Percentiles rank a stretch among this genome's conserved stretches.
phyloP scores from a whole-genome alignment of 2,888 invertebrate genomes.

The Brenthis ino region DNA sequence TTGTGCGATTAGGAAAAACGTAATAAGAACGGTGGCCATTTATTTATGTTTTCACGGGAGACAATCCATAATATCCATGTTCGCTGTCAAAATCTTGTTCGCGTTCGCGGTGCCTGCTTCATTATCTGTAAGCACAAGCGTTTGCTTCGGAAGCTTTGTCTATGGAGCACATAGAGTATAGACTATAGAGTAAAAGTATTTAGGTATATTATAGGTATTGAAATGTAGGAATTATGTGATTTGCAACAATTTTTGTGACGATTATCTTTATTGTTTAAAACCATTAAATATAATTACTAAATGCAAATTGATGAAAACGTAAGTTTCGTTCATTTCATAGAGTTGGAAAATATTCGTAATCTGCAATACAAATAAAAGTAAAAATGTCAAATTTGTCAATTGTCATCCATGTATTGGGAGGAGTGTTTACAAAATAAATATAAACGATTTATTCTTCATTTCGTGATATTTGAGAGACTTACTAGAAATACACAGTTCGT shows the following conservation, averaged over 20 bases:
- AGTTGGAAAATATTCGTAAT: background rate
- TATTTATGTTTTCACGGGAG: slow-evolving; percentile 76
- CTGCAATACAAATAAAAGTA: background rate
- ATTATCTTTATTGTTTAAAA: too few relatives aligned
- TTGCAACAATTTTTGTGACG: too few relatives aligned
- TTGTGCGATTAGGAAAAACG: slow-evolving; percentile 70
- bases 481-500: too few relatives aligned
- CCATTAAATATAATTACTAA: too few relatives aligned
- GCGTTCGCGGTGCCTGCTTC: slow-evolving; percentile 47
- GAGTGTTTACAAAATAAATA: slow-evolving; percentile 37
- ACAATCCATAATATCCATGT: slow-evolving; percentile 54
- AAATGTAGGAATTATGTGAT: too few relatives aligned
- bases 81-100: slow-evolving; percentile 61
- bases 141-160: slow-evolving; percentile 39
- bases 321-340: too few relatives aligned
- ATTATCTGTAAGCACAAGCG: slow-evolving; percentile 38
- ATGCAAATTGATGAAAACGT: too few relatives aligned
- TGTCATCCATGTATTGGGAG: slow-evolving; percentile 5
- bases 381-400: background rate
- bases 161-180: slow-evolving; percentile 38
- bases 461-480: too few relatives aligned
- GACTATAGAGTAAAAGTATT: background rate
- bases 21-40: slow-evolving; percentile 80
- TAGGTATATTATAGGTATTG: too few relatives aligned
- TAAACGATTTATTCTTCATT: slow-evolving; percentile 1